phyloP scores from a whole-genome alignment of 2,888 invertebrate species.

The Caenorhabditis panamensis region DNA sequence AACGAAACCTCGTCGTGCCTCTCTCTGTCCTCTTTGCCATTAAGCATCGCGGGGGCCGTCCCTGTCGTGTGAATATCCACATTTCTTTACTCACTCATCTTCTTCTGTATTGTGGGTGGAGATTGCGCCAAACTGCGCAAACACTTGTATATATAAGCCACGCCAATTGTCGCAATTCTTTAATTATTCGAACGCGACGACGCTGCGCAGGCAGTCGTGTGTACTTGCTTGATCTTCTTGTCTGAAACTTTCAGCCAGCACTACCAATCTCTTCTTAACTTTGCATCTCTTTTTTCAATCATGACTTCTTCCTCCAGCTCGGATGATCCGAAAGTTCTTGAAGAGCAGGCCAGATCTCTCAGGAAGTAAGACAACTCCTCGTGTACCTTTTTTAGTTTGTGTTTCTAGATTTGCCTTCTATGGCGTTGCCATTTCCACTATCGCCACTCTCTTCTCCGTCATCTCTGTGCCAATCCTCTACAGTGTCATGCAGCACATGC shows the following conservation, averaged over 20 bases:
- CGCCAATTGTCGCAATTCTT: constrained; percentile 62
- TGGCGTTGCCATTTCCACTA: constrained; percentile 65
- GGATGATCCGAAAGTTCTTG: constrained; percentile 56
- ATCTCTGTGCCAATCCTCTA: constrained; percentile 69
- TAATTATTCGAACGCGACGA: constrained; percentile 57
- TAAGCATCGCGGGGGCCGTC: constrained; percentile 53
- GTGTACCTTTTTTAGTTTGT: neutral
- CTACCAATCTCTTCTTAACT: neutral
- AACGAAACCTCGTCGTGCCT: constrained; percentile 3
- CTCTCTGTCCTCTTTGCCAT: constrained; percentile 31
- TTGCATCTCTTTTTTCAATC: constrained; percentile 20
- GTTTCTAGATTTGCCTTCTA: constrained; percentile 57
- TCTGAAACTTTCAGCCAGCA: constrained; percentile 14
- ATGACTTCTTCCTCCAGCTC: constrained; percentile 56
- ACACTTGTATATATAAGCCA: constrained; percentile 64
- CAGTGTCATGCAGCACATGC: constrained; percentile 71
- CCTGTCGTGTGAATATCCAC: constrained; percentile 56
- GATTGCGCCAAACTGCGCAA: constrained; percentile 61
- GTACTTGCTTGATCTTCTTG: constrained; percentile 6
- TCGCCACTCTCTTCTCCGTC: constrained; percentile 62
- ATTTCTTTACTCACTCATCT: constrained; percentile 61
- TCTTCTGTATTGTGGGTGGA: constrained; percentile 57
- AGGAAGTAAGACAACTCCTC: constrained; percentile 42
- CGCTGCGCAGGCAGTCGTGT: constrained; percentile 14
- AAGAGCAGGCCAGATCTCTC: constrained; percentile 59